These are phyloP conservation scores for Orchesella cincta DNA, from an alignment of 1,140 invertebrate species.

Conservation along the genomic window DNA sequence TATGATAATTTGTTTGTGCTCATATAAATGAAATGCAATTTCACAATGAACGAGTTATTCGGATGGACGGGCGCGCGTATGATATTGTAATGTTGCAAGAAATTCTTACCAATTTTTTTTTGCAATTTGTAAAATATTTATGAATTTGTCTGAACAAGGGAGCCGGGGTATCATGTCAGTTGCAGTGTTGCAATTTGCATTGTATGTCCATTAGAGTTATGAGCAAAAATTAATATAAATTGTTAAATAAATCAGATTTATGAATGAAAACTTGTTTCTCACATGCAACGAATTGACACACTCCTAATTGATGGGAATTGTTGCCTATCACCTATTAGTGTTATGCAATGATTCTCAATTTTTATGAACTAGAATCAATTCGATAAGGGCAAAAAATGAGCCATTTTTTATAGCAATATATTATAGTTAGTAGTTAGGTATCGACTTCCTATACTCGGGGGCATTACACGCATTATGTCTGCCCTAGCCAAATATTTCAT, in stretches of 20 bases:
- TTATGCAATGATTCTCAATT: not conserved
- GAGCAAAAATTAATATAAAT: conserved; percentile 1
- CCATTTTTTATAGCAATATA: not conserved
- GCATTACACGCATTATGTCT: too few relatives aligned
- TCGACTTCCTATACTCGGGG: conserved; percentile 9
- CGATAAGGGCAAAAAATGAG: too few relatives aligned
- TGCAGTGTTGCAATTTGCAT: conserved; percentile 4
- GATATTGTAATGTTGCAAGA: too few relatives aligned
- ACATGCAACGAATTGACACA: conserved; percentile 17
- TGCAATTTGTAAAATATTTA: conserved; percentile 1
- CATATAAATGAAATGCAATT: too few relatives aligned
- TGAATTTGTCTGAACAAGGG: not conserved
- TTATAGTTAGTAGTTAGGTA: not conserved
- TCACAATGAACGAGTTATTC: too few relatives aligned
- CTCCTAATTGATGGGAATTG: conserved; percentile 2
- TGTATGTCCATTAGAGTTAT: conserved; percentile 1
- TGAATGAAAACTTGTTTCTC: conserved; percentile 20
- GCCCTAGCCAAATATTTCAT: too few relatives aligned
- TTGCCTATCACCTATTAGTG: not conserved
- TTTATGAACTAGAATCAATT: conserved; percentile 24
- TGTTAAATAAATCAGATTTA: conserved; percentile 15
- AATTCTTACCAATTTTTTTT: not conserved
- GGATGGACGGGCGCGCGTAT: too few relatives aligned
- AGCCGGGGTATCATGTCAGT: not conserved
- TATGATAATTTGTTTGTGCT: too few relatives aligned